Base-by-base conservation (phyloP, 2,888 invertebrate species). In the Lasioglossum zephyrum region DNA sequence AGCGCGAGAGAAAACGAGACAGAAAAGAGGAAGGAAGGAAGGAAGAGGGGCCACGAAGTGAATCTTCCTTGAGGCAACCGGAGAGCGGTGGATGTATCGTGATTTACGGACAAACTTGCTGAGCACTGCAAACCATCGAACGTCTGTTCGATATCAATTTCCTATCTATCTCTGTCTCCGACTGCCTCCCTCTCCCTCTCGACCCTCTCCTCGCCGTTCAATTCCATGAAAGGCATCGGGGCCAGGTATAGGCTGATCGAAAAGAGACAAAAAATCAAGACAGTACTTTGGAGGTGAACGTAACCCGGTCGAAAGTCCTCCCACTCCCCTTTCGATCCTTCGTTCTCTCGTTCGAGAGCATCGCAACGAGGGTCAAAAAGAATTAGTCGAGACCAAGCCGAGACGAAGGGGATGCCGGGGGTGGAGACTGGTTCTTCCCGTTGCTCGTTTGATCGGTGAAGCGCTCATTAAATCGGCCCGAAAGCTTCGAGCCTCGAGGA, bases 21-120 rank as follows among this genome's bases (percentile, higher is more conserved):
- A 44, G 44, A 44, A 44, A 44, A 44, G 44, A 44, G 44, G 44
- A 44, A 44, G 44, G 44, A 31, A 44, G 44, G 44, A 31, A 31
- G 63, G 63, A 18, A 31, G 31, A 31, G 31, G 31, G 31, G 63
- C 57, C 31, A 63, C 63, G 63, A 86, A 79, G 87, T 74, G 83
- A 82, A 88, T 82, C 77, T 88, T 84, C 82, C 90, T 81, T 83
- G 77, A 47, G 89, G 84, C 82, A 41, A 79, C 75, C 72, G 70
- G 73, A 84, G 81, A 78, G 41, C 41, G 73, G 73, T 73, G 85
- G 82, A 81, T 91, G 92, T 91, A 89, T 88, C 86, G 92, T 92
- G 92, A 93, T 92, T 93, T 92, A 93, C 91, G 90, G 87, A 92
- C 90, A 92, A 92, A 93, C 92, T 93, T 92, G 90, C 89, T 83